phyloP scores from a whole-genome alignment of 2,888 invertebrate genomes.

The Zeuzera pyrina region DNA sequence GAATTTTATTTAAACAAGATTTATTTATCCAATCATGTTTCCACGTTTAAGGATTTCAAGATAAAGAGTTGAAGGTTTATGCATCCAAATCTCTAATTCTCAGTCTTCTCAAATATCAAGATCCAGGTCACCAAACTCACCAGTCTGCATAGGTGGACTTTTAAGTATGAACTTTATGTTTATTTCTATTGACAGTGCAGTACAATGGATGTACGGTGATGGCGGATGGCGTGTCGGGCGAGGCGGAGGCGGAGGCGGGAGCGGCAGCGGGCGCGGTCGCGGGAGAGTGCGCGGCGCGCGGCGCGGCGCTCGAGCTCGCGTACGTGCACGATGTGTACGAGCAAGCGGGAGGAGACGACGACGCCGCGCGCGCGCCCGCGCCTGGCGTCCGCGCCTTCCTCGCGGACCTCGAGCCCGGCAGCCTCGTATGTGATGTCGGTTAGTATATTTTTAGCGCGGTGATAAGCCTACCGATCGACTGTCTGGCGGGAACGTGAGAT shows the following conservation, averaged over 20 bases:
- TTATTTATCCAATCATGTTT: too few species aligned
- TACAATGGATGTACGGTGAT: slow-evolving; percentile 64
- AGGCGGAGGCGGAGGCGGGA: slow-evolving; percentile 18
- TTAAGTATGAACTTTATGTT: too few species aligned
- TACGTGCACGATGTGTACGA: slow-evolving; percentile 98
- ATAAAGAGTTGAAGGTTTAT: too few species aligned
- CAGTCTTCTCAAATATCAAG: too few species aligned
- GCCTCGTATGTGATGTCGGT: slow-evolving; percentile 96
- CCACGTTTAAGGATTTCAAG: too few species aligned
- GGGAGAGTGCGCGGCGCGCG: slow-evolving; percentile 78
- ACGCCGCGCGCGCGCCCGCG: slow-evolving; percentile 47
- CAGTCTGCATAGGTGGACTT: too few species aligned
- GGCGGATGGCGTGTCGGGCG: slow-evolving; percentile 55
- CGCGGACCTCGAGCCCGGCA: slow-evolving; percentile 89
- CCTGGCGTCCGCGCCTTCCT: slow-evolving; percentile 90
- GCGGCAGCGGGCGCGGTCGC: slow-evolving; percentile 50
- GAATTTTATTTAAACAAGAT: too few species aligned
- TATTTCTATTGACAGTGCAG: too few species aligned
- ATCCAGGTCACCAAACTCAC: too few species aligned
- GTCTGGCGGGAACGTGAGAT: not conserved
- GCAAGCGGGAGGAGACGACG: slow-evolving; percentile 81
- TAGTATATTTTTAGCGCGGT: slow-evolving; percentile 34
- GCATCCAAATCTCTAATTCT: too few species aligned
- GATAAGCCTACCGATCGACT: not conserved
- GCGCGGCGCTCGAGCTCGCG: slow-evolving; percentile 87